phyloP scores from a whole-genome alignment of 2,888 invertebrate genomes.

The Desoria tigrina region DNA sequence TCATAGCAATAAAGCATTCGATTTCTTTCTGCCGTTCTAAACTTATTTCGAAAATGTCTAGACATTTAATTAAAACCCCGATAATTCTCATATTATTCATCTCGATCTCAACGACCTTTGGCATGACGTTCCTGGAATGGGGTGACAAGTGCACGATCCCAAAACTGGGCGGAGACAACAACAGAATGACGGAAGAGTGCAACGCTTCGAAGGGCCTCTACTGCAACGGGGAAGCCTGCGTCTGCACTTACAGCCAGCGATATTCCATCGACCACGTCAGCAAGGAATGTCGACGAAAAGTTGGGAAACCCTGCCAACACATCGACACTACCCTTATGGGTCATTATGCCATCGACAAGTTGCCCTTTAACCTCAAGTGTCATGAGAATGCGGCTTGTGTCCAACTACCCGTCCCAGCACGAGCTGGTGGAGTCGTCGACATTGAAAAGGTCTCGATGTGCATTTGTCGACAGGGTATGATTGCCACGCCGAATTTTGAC shows the following conservation, averaged over 20 bases:
- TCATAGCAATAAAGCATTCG: too few species aligned
- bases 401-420: background rate
- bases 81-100: too few species aligned
- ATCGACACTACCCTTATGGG: background rate
- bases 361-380: slow-evolving; percentile 41
- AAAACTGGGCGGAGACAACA: slow-evolving; percentile 26
- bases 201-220: slow-evolving; percentile 36
- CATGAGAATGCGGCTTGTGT: slow-evolving; percentile 34
- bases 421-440: slow-evolving; percentile 12
- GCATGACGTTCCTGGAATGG: slow-evolving; percentile 25
- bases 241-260: slow-evolving; percentile 27
- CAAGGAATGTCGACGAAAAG: slow-evolving; percentile 38
- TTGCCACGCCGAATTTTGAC: slow-evolving; percentile 21
- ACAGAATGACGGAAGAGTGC: slow-evolving; percentile 24
- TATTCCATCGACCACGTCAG: slow-evolving; percentile 34
- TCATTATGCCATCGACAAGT: too few species aligned
- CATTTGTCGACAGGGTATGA: slow-evolving; percentile 27
- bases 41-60: too few species aligned
- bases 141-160: slow-evolving; percentile 35
- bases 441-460: slow-evolving; percentile 31
- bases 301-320: slow-evolving; percentile 34
- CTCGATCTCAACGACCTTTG: too few species aligned
- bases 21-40: too few species aligned
- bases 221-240: slow-evolving; percentile 34
- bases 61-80: too few species aligned